These are phyloP conservation scores for Drosophila greeni DNA, from an alignment of 2,888 invertebrate species.

Conservation along the genomic window DNA sequence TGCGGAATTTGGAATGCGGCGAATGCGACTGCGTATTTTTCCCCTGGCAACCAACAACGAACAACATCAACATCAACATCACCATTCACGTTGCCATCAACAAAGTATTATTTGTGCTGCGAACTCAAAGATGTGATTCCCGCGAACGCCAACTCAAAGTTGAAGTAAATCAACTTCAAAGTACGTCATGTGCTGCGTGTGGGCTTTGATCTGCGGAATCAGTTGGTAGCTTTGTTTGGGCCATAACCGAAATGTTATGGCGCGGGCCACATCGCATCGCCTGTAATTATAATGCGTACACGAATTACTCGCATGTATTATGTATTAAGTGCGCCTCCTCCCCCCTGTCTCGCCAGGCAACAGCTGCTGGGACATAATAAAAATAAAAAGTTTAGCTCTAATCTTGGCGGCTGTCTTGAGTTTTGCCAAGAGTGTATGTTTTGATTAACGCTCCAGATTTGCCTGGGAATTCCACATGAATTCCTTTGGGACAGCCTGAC, in stretches of 20 bases:
- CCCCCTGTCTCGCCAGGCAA: constrained; percentile 39
- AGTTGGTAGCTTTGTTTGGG: constrained; percentile 45
- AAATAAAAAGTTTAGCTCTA: constrained; percentile 39
- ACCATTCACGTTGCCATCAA: constrained; percentile 33
- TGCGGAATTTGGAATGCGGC: constrained; percentile 12
- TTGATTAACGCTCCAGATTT: constrained; percentile 15
- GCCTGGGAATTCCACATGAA: constrained; percentile 1
- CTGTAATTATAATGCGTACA: constrained; percentile 60
- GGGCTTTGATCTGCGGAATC: constrained; percentile 61
- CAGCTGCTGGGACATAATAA: constrained; percentile 46
- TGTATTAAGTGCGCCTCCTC: constrained; percentile 45
- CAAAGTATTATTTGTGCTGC: constrained; percentile 69
- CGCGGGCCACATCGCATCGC: constrained; percentile 42
- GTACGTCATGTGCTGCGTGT: constrained; percentile 47
- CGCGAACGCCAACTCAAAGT: constrained; percentile 66
- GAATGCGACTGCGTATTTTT: constrained; percentile 13
- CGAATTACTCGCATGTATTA: constrained; percentile 39
- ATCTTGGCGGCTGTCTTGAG: constrained; percentile 15
- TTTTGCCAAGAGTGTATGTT: background rate
- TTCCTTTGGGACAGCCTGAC: constrained; percentile 1
- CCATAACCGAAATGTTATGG: constrained; percentile 50
- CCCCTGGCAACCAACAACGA: constrained; percentile 15
- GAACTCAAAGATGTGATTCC: constrained; percentile 66
- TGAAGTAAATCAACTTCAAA: constrained; percentile 67
- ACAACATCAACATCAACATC: constrained; percentile 24